Conservation (phyloP, 1,140 invertebrate species). For the Aphelinus certus region DNA sequence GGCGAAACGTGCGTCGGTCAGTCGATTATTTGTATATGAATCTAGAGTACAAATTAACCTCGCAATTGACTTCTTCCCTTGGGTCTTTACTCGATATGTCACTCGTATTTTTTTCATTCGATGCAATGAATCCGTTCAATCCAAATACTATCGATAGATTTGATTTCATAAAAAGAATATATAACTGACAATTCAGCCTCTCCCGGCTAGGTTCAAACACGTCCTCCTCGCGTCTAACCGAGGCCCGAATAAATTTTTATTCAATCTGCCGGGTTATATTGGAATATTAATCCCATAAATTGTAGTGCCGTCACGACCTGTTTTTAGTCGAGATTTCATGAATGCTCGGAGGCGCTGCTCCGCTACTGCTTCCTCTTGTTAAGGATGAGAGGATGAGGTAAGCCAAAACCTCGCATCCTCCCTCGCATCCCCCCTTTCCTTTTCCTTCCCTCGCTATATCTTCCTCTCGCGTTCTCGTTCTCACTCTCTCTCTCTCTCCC, state of each 20-base stretch:
- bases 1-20: too few relatives aligned
- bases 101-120: too few relatives aligned
- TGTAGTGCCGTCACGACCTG: background rate
- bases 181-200: too few relatives aligned
- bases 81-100: too few relatives aligned
- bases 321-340: constrained; percentile 29
- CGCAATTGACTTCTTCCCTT: too few relatives aligned
- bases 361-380: constrained; percentile 21
- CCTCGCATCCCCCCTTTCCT: constrained; percentile 2
- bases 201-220: too few relatives aligned
- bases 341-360: constrained; percentile 6
- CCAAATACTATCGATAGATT: background rate
- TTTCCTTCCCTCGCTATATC: constrained; percentile 23
- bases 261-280: background rate
- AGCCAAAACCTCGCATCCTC: constrained; percentile 29
- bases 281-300: constrained; percentile 36
- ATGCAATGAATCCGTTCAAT: background rate
- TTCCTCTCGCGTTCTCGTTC: too few relatives aligned
- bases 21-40: too few relatives aligned
- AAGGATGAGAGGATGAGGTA: constrained; percentile 24
- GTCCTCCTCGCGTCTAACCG: too few relatives aligned
- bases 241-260: constrained; percentile 9
- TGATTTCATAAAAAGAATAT: background rate
- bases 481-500: too few relatives aligned
- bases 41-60: too few relatives aligned